These are phyloP conservation scores for Drosophila lacertosa DNA, from an alignment of 1,140 invertebrate species.

Conservation along the genomic window DNA sequence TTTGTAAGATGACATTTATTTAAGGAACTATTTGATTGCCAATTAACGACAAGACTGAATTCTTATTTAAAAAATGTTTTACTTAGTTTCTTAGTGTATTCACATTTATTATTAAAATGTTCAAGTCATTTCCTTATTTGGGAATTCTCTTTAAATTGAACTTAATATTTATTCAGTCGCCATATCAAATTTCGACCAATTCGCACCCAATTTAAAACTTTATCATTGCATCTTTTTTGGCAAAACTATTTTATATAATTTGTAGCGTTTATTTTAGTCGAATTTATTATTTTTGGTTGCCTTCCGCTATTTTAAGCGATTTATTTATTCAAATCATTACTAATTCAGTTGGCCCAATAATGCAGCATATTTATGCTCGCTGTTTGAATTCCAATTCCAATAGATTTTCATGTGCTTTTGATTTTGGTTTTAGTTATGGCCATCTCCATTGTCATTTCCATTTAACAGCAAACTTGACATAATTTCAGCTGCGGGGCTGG, in stretches of 20 bases:
- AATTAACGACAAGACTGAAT: no score
- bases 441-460: slow-evolving; percentile 32
- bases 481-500: slow-evolving; percentile 34
- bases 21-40: no score
- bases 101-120: no score
- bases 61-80: no score
- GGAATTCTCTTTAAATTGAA: no score
- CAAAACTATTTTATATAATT: background rate
- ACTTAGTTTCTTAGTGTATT: no score
- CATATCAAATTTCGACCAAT: slow-evolving; percentile 20
- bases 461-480: slow-evolving; percentile 41
- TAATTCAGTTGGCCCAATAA: slow-evolving; percentile 35
- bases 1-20: no score
- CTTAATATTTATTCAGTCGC: background rate
- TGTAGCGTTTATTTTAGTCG: slow-evolving; percentile 7
- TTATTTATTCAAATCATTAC: slow-evolving; percentile 31
- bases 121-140: no score
- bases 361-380: slow-evolving; percentile 15
- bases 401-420: slow-evolving; percentile 9
- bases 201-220: slow-evolving; percentile 28
- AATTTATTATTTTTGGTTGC: background rate
- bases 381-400: slow-evolving; percentile 33
- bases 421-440: background rate
- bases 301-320: slow-evolving; percentile 18
- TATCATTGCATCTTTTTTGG: slow-evolving; percentile 6